Evolutionary conservation across 2,888 invertebrate genomes (phyloP).

Genomic region (Heteromyza rotundicornis): DNA sequence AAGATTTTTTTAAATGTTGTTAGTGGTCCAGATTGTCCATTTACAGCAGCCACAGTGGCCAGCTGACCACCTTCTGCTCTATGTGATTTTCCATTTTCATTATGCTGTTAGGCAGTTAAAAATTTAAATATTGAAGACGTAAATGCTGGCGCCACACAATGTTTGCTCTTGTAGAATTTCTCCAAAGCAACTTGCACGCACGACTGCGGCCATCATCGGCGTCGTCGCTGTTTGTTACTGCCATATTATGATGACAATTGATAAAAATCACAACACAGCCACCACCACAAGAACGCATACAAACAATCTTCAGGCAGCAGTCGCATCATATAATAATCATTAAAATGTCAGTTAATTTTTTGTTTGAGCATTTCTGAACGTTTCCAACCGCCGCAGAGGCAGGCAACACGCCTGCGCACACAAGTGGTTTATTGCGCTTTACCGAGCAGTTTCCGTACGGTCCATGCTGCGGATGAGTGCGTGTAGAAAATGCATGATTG

Average conservation of each 20-base stretch:
- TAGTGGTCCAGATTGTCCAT: too few relatives aligned
- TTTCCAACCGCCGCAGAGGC: neutral
- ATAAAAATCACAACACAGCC: constrained; percentile 18
- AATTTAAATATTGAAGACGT: neutral
- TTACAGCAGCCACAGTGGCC: too few relatives aligned
- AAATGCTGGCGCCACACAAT: neutral
- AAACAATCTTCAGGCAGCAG: constrained; percentile 6
- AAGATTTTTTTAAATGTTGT: too few relatives aligned
- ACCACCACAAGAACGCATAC: neutral
- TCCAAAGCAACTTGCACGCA: too few relatives aligned
- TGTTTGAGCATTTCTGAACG: neutral
- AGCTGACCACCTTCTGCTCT: too few relatives aligned
- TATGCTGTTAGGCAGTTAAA: neutral
- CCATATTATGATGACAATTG: constrained; percentile 4
- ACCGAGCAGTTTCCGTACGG: too few relatives aligned
- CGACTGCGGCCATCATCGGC: neutral
- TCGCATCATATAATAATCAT: constrained; percentile 7
- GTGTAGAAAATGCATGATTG: neutral
- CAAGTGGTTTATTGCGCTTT: neutral
- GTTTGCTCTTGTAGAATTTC: neutral
- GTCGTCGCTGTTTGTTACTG: neutral
- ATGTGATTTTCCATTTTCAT: neutral
- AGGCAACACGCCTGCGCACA: neutral
- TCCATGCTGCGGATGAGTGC: too few relatives aligned
- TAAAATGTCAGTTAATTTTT: constrained; percentile 4